Evolutionary conservation across 1,140 invertebrate species (phyloP).

Genomic region (Heterodera carotae): DNA sequence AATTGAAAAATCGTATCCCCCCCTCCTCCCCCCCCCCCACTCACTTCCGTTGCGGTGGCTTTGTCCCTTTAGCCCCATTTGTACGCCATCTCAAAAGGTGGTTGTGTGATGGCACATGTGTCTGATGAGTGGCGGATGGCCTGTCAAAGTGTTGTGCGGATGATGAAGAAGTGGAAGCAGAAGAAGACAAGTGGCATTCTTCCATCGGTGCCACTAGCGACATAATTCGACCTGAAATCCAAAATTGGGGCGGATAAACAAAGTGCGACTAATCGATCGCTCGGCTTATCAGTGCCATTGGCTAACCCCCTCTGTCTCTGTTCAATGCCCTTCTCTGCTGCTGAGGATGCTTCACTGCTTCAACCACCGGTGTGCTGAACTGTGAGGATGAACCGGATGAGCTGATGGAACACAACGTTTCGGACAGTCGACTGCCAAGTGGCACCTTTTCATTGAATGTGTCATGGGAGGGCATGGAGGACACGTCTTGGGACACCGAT

Average conservation of each 20-base stretch:
- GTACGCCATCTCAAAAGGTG: neutral
- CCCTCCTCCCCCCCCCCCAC: neutral
- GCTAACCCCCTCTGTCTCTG: neutral
- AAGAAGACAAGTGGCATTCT: neutral
- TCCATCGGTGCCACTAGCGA: neutral
- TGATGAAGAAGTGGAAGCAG: neutral
- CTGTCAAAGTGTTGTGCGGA: neutral
- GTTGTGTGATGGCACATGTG: neutral
- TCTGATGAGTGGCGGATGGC: neutral
- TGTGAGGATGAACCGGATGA: constrained; percentile 1
- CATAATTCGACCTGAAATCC: neutral
- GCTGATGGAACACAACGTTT: neutral
- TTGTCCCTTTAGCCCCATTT: neutral
- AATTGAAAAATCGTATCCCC: neutral
- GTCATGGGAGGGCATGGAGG: neutral
- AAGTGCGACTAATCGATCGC: too few species aligned
- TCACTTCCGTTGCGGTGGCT: neutral
- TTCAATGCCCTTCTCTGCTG: neutral
- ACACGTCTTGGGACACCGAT: constrained; percentile 66
- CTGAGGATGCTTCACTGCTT: neutral
- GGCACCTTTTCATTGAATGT: neutral
- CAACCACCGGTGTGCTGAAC: neutral
- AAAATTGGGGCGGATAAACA: too few species aligned
- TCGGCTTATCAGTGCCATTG: neutral
- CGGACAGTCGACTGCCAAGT: constrained; percentile 7